Base-by-base conservation (phyloP, 2,113 vertebrate genomes). In the Trogon surrucura region DNA sequence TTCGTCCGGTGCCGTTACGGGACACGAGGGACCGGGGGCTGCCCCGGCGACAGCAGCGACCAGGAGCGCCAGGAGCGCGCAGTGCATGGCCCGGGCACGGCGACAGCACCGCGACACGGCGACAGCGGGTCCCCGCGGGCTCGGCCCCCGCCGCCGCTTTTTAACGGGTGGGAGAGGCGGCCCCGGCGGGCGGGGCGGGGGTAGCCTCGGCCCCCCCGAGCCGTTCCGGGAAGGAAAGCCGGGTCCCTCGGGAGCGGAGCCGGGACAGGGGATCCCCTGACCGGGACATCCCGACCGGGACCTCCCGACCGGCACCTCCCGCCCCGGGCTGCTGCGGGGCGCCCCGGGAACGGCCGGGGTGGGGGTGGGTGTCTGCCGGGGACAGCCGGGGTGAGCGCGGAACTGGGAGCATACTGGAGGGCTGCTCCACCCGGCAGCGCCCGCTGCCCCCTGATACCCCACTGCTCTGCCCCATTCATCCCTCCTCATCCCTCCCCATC, bases 381-480 rank as follows among this genome's bases (percentile, higher is more conserved):
- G 13, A 22, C 10, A 1, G 15, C 30, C 1, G 0, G 41, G 32
- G 4, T 67, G 64, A 29, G 64, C 20, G 19, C 0, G 7, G 48
- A 48, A 16, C 38, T 36, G 48, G 58, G 81, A 25, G 20, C 21
- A 29, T 32, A 29, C 44, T 4, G 6, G 32, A 30, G 45, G 19
- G 8, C 25, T 47, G 25, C 51, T 51, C 32, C 26, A 9, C 41
- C 44, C 51, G 15, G 64, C 21, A 23, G 53, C 26, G 38, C 27
- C 64, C 16, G 2, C 41, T 67, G 41, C 26, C 44, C 64, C 53
- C 20, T 30, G 6, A 19, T 13, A 25, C 26, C 51, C 78, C 41
- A 18, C 26, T 26, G 58, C 47, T 41, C 19, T 26, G 13, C 5
- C 5, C 5, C 8, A 4, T 38, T 21, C 47, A n/a, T 45, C 51